A percentile compares a stretch with the other conserved stretches of the same genome.
Conservation (phyloP, 2,113 vertebrate genomes). For the Andinoacara biseriatus region DNA sequence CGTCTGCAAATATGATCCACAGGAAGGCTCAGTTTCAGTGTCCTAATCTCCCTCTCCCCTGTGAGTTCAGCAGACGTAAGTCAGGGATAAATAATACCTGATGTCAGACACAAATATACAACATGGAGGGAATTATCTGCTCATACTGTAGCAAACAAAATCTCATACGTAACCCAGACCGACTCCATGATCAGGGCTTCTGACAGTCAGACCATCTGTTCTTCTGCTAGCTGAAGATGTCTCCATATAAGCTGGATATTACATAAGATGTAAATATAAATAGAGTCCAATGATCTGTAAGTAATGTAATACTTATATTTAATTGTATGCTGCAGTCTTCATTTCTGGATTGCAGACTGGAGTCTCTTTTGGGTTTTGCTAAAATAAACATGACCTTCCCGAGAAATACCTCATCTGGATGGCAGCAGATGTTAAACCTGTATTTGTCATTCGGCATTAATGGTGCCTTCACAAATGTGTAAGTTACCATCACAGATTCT, state of each 20-base stretch:
- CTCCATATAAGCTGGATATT: no score
- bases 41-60: neutral
- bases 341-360: neutral
- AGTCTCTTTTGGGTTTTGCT: neutral
- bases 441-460: neutral
- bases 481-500: no score
- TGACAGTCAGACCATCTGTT: neutral
- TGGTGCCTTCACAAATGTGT: neutral
- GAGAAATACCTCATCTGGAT: no score
- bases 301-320: no score
- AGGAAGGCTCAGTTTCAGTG: neutral
- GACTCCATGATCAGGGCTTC: neutral
- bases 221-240: neutral
- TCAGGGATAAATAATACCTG: neutral
- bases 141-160: neutral
- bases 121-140: neutral
- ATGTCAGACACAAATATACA: neutral
- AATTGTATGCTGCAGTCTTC: neutral
- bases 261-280: no score
- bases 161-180: neutral
- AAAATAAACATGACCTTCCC: no score
- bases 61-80: neutral
- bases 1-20: neutral
- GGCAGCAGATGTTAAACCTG: no score
- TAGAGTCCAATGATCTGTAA: no score